A percentile compares a stretch with the other conserved stretches of the same genome.
phyloP scores from a whole-genome alignment of 2,797 vertebrate genomes.

The Parauchenoglanis ngamensis region DNA sequence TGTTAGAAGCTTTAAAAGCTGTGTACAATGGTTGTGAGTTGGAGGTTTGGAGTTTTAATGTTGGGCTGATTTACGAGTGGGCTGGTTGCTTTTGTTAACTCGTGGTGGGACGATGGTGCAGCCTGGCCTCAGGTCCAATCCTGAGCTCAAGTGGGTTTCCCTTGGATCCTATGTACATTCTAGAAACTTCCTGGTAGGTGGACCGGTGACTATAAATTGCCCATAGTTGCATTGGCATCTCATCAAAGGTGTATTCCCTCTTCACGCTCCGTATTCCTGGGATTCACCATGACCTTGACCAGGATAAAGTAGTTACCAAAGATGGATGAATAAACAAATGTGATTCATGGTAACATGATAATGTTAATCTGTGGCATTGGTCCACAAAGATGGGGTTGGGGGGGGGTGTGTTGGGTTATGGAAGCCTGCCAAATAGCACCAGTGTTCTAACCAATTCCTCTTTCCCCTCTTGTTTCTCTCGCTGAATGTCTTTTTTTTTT shows the following conservation, averaged over 20 bases:
- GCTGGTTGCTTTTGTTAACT: background rate
- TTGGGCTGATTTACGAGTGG: background rate
- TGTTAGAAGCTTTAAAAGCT: background rate
- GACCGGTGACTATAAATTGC: background rate
- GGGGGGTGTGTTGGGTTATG: too few relatives aligned
- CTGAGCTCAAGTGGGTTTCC: background rate
- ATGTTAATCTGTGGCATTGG: background rate
- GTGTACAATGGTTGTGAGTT: background rate
- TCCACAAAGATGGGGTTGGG: too few relatives aligned
- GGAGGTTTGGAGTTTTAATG: background rate
- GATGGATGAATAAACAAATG: background rate
- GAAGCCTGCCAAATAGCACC: slow-evolving; percentile 12
- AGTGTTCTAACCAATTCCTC: slow-evolving; percentile 34
- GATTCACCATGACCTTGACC: background rate
- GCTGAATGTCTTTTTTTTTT: slow-evolving; percentile 11
- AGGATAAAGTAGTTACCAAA: background rate
- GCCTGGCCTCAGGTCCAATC: background rate
- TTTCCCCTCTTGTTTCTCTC: slow-evolving; percentile 30
- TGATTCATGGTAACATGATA: background rate
- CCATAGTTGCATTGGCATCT: background rate
- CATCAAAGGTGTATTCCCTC: background rate
- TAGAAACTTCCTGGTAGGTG: background rate
- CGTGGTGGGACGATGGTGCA: background rate
- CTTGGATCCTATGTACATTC: too few relatives aligned
- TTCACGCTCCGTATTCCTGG: background rate